Evolutionary conservation across 1,140 invertebrate species (phyloP).

Genomic region (Nephotettix cincticeps): DNA sequence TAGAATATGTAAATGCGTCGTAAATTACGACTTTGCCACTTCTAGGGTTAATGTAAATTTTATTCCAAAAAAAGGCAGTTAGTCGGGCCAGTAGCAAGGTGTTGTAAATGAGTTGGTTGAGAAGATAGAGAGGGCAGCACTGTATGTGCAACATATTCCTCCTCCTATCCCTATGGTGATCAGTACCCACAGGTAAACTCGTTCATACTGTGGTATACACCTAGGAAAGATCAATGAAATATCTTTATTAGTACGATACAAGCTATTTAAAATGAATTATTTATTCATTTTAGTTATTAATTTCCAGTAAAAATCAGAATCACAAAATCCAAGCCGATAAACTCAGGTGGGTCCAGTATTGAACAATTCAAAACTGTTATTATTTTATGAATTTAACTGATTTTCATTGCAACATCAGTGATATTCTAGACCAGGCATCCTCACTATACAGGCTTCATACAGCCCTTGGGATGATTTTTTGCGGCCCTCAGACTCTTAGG

Average conservation of each 20-base stretch:
- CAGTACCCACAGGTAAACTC: not conserved
- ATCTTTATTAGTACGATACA: too few species aligned
- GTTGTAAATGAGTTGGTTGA: not conserved
- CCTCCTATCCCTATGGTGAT: not conserved
- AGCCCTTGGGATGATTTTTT: too few species aligned
- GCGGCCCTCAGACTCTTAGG: too few species aligned
- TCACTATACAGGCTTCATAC: too few species aligned
- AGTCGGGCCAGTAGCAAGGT: not conserved
- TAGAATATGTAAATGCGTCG: too few species aligned
- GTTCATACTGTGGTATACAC: not conserved
- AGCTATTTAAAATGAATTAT: not conserved
- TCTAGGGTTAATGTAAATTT: too few species aligned
- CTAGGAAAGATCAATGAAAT: not conserved
- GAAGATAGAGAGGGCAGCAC: not conserved
- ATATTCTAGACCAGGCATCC: too few species aligned
- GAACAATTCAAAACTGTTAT: not conserved
- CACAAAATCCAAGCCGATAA: not conserved
- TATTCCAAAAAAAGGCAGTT: too few species aligned
- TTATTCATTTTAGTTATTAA: not conserved
- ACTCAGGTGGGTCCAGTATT: not conserved
- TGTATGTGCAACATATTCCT: not conserved
- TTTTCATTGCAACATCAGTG: too few species aligned
- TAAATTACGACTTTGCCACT: too few species aligned
- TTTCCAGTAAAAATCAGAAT: too few species aligned
- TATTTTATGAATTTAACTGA: not conserved